Base-by-base conservation (phyloP, 2,888 invertebrate species). In the Coronaproctus castanopsis region DNA sequence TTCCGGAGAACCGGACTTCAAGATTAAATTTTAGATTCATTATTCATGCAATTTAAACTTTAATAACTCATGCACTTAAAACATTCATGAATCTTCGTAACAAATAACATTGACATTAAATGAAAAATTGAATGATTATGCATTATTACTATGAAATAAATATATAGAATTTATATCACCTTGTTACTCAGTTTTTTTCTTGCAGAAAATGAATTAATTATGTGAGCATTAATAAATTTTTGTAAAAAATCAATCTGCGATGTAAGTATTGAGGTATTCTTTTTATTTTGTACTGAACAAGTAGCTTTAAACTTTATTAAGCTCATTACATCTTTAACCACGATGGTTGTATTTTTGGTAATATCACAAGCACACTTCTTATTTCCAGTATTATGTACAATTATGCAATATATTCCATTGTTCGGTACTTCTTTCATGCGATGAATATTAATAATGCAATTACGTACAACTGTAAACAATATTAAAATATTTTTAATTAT, bases 311-410 rank as follows among this genome's bases (percentile, higher is more conserved):
- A 63, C 14, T 58, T 55, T 49, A 53, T 36, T n/a, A 58, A 1
- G 22, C 59, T 60, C 52, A 60, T 57, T 1, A 62, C 52, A 51
- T 62, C 48, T 19, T 57, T 51, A 18, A 63, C 10, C 8, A 48
- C 52, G n/a, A 63, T 52, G 18, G 52, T n/a, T n/a, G 63, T 63
- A 10, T 52, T 48, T 18, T 52, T 8, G 22, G 52, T 52, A 19
- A 60, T 51, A 3, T 24, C 49, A 18, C 56, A 61, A 19, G 52
- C 61, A 19, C 52, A 51, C 52, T 63, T 63, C 3, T 55, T 58
- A 23, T 56, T 57, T 24, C 62, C 59, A 18, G 61, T 62, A 2
- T 57, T 62, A 52, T 62, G 61, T 10, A 63, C 23, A 14, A 57
- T 24, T 48, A 63, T 57, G 36, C 48, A 60, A 18, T 54, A 51